A percentile compares a stretch with the other conserved stretches of the same genome.
Conservation (phyloP, 2,113 vertebrate genomes). For the Blennius ocellaris region DNA sequence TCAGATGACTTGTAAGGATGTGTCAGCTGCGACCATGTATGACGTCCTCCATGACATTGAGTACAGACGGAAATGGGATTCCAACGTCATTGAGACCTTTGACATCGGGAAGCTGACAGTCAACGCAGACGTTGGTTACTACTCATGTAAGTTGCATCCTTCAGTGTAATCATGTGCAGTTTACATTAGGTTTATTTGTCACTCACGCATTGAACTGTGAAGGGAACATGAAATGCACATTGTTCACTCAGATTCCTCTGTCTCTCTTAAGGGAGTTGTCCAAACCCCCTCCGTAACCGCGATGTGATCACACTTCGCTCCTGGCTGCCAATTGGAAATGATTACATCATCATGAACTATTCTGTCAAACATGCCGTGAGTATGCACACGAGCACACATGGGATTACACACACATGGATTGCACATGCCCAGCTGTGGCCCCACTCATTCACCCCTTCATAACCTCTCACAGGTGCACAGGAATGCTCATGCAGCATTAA, state of each 20-base stretch:
- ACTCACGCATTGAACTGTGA: slow-evolving; percentile 1
- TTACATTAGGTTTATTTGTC: not conserved
- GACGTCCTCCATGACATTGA: slow-evolving; percentile 96
- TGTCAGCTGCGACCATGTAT: slow-evolving; percentile 90
- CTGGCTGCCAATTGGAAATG: slow-evolving; percentile 92
- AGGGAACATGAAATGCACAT: not conserved
- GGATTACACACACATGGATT: not conserved
- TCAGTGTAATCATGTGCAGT: not conserved
- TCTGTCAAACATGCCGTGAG: slow-evolving; percentile 94
- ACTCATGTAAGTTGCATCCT: slow-evolving; percentile 85
- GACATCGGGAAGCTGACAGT: slow-evolving; percentile 95
- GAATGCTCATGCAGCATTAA: slow-evolving; percentile 1
- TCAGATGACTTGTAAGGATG: slow-evolving; percentile 90
- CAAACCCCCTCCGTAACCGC: slow-evolving; percentile 93
- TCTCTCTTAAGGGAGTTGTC: slow-evolving; percentile 89
- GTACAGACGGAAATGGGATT: slow-evolving; percentile 94
- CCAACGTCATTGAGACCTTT: slow-evolving; percentile 96
- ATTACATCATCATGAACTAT: slow-evolving; percentile 99
- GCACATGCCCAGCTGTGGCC: not conserved
- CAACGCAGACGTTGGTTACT: slow-evolving; percentile 95
- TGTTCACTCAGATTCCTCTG: slow-evolving; percentile 17
- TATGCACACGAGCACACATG: slow-evolving; percentile 28
- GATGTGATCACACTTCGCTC: slow-evolving; percentile 96
- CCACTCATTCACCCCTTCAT: not conserved
- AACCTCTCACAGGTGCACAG: not conserved